Evolutionary conservation across 1,140 invertebrate species (phyloP), one percentile per base, ranked within the genome.

Genomic region (Ostrea denselamellosa): DNA sequence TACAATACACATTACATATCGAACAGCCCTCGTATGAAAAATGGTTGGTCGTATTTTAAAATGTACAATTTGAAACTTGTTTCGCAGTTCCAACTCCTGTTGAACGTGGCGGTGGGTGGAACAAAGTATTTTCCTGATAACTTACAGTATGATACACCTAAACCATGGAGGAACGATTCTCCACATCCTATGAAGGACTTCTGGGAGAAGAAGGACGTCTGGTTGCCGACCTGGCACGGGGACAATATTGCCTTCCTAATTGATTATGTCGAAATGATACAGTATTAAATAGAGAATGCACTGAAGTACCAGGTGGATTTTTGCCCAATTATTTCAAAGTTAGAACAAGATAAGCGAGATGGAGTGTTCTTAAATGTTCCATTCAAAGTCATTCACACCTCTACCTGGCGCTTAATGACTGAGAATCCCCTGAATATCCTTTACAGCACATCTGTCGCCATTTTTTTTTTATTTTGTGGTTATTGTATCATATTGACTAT

Each of bases 31-130:
- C n/a, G n/a, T n/a, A 44, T 44, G 5, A 44, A 44, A 44, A 2
- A 44, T 44, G 34, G 34, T 44, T 44, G 34, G 34, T 44, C 34
- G 5, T 44, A 44, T 56, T 56, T 53, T 8, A 53, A 53, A 56
- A 62, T 62, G 0, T 19, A 62, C 8, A 19, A n/a, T 62, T 62
- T 17, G 14, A 34, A 22, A 81, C 25, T 34, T 7, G 25, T 22
- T 81, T 77, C 82, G 19, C 62, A 92, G 91, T 97, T 97, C 94
- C 97, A 97, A 91, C 91, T 98, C 5, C 96, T 96, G 3, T 90
- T 98, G 12, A 97, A 97, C 2, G 91, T 97, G 19, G 97, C 96
- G 19, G 97, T 96, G 19, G 97, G 97, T 68, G 97, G 97, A 22
- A 62, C 14, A 2, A 90, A 88, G 19, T 96, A 96, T 90, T 97